Conservation (phyloP, 1,140 invertebrate genomes). For the Drosophila ambigua region DNA sequence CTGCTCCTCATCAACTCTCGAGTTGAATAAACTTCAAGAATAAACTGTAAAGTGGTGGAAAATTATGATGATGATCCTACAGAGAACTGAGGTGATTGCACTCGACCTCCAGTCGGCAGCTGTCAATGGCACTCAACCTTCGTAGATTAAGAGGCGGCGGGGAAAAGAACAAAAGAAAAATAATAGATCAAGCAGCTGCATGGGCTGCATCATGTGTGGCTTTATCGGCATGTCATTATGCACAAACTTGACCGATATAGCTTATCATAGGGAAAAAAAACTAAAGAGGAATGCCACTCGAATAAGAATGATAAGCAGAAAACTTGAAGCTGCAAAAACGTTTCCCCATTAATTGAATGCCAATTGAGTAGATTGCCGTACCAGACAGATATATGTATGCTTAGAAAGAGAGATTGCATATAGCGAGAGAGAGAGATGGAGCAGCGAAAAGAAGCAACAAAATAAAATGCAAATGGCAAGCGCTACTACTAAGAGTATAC, state of each 20-base stretch:
- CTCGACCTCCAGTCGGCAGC: constrained; percentile 32
- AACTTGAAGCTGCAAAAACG: constrained; percentile 5
- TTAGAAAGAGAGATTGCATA: too few relatives aligned
- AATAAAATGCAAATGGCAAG: background rate
- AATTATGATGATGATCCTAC: constrained; percentile 9
- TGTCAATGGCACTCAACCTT: constrained; percentile 43
- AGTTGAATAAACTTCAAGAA: constrained; percentile 47
- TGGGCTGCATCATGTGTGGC: constrained; percentile 1
- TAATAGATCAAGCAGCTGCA: constrained; percentile 36
- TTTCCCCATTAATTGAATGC: constrained; percentile 34
- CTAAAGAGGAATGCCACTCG: background rate
- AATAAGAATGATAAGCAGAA: constrained; percentile 46
- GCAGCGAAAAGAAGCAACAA: constrained; percentile 1
- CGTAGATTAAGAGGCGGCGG: constrained; percentile 30
- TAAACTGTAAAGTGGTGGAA: constrained; percentile 25
- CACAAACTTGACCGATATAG: constrained; percentile 69
- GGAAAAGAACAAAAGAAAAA: constrained; percentile 26
- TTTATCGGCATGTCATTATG: constrained; percentile 51
- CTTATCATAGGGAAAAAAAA: constrained; percentile 29
- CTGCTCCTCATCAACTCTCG: too few relatives aligned
- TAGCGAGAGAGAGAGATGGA: background rate
- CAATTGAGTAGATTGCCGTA: constrained; percentile 37
- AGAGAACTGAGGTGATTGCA: constrained; percentile 32
- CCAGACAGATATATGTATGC: background rate
- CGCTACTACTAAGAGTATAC: background rate